phyloP scores from a whole-genome alignment of 2,888 invertebrate species.

The Andrena praecox region DNA sequence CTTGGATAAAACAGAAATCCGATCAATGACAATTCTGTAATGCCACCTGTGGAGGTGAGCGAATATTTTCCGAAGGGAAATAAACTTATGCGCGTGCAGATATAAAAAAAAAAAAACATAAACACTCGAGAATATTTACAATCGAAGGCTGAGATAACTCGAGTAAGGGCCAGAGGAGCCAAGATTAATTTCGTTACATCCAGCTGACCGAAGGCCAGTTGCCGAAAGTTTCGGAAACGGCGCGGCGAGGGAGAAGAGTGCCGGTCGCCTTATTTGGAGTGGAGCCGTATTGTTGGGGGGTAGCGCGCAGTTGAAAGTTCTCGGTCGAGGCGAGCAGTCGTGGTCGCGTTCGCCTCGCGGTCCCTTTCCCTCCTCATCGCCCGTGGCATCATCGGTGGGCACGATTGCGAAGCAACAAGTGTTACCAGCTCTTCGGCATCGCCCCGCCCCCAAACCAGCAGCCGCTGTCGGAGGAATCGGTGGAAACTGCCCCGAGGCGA shows the following conservation, averaged over 20 bases:
- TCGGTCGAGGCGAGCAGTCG: background rate
- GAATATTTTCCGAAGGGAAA: no score
- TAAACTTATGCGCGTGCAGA: no score
- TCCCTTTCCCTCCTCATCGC: conserved; percentile 36
- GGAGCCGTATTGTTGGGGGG: background rate
- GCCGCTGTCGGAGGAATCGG: conserved; percentile 54
- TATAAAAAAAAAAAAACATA: no score
- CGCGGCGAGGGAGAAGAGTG: background rate
- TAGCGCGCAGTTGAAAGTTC: background rate
- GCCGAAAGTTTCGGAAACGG: background rate
- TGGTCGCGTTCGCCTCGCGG: conserved; percentile 25
- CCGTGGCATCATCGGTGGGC: conserved; percentile 41
- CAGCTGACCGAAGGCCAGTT: no score
- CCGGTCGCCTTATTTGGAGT: background rate
- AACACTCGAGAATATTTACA: no score
- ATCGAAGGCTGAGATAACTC: no score
- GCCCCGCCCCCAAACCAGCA: conserved; percentile 79
- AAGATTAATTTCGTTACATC: no score
- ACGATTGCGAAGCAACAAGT: conserved; percentile 80
- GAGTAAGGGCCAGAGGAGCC: no score
- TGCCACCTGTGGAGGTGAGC: no score
- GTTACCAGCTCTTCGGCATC: conserved; percentile 73
- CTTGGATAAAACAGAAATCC: no score
- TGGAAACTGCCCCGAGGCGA: conserved; percentile 79
- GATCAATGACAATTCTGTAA: background rate